Evolutionary conservation across 2,797 vertebrate species (phyloP), one percentile per base, ranked within the genome.

Genomic region (Chrysocyon brachyurus): DNA sequence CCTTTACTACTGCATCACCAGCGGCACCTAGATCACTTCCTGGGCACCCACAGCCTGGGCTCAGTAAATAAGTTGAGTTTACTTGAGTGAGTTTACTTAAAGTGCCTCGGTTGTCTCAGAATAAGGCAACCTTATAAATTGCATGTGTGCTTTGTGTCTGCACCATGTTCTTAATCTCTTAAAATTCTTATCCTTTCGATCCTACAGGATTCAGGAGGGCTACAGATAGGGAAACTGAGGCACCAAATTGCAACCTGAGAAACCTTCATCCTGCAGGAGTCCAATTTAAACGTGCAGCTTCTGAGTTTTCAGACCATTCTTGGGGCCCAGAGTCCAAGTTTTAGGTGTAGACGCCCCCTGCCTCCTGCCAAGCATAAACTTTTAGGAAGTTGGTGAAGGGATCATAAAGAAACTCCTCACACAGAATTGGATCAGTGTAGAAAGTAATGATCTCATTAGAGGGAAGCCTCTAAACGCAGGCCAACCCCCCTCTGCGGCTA

Each of bases 361-460:
- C 31, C 36, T 49, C 82, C 26, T 72, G 52, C 54, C 16, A 22
- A 61, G 6, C 46, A 97, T 49, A 82, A 92, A 98, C 70, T 92
- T 97, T 36, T 75, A 96, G 77, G 91, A 97, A 96, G 49, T 63
- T 93, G 7, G 7, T 91, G 54, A 96, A 85, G 36, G 85, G 90
- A 96, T 36, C 68, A 86, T 5, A 91, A 97, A 93, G 97, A 96
- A 87, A 96, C 40, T 64, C 57, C 97, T 73, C 70, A 46, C 17
- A 5, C 56, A 82, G 98, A 97, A 94, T 52, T 95, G 83, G 90
- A 57, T 49, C 90, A 86, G 59, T 96, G 68, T 83, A 64, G 86
- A 88, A 97, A 98, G 97, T 97, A 96, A 94, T 46, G 52, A 57
- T 72, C 40, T 87, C 93, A 49, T 97, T 85, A n/a, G 12, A 63